Percentiles rank a stretch among this genome's conserved stretches.
phyloP scores from a whole-genome alignment of 2,888 invertebrate genomes.

The Philhelius pedissequus region DNA sequence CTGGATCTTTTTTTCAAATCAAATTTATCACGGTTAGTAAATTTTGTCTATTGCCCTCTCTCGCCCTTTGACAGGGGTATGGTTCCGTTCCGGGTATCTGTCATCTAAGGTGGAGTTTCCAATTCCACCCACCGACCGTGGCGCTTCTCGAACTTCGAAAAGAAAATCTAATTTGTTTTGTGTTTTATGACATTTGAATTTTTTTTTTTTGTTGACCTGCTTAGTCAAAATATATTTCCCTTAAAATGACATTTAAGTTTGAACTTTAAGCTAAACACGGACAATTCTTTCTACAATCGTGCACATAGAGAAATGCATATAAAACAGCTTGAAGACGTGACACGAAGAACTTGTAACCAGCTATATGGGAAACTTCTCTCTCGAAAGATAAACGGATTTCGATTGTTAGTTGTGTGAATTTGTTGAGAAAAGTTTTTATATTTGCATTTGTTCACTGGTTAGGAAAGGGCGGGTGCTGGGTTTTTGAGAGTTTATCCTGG shows the following conservation, averaged over 20 bases:
- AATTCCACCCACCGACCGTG: no score
- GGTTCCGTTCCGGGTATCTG: not conserved
- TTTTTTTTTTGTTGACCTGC: not conserved
- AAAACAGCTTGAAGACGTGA: slow-evolving; percentile 52
- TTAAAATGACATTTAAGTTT: slow-evolving; percentile 30
- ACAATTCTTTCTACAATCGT: slow-evolving; percentile 23
- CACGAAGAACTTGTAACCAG: slow-evolving; percentile 6
- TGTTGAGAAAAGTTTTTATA: slow-evolving; percentile 30
- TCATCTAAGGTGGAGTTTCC: not conserved
- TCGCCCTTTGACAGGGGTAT: not conserved
- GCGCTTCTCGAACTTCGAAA: not conserved
- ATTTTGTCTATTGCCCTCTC: not conserved
- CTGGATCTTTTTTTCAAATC: slow-evolving; percentile 31
- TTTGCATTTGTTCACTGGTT: not conserved
- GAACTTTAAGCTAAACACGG: slow-evolving; percentile 57
- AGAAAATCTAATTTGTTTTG: slow-evolving; percentile 62
- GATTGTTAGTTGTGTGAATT: slow-evolving; percentile 39
- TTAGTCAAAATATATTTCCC: not conserved
- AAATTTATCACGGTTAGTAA: slow-evolving; percentile 63
- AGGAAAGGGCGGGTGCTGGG: no score
- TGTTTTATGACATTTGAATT: slow-evolving; percentile 58
- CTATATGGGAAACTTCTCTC: not conserved
- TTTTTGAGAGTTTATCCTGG: not conserved
- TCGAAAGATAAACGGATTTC: slow-evolving; percentile 52
- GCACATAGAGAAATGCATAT: slow-evolving; percentile 38